These are phyloP conservation scores for Drosophila trapezifrons DNA, from an alignment of 1,140 invertebrate species.

Conservation along the genomic window DNA sequence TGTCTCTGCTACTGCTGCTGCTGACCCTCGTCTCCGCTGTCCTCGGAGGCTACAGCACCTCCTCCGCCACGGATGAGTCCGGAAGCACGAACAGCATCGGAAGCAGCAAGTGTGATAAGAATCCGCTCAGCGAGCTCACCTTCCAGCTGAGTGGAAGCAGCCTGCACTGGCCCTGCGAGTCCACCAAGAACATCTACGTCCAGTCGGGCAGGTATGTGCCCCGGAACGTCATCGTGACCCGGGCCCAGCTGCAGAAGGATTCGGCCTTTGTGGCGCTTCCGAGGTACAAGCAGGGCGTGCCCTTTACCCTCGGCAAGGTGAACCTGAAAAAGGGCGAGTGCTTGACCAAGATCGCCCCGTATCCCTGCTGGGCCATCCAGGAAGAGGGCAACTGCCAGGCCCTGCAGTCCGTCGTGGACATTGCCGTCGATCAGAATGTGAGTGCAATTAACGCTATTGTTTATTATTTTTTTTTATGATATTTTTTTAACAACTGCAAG, in stretches of 20 bases:
- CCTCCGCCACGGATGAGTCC: constrained; percentile 21
- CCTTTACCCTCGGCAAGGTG: constrained; percentile 87
- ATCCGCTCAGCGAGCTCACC: constrained; percentile 74
- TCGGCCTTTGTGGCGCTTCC: constrained; percentile 86
- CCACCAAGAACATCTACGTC: constrained; percentile 86
- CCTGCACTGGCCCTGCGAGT: constrained; percentile 86
- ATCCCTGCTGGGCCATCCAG: constrained; percentile 87
- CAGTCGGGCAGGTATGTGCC: constrained; percentile 86
- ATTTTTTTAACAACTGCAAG: constrained; percentile 2
- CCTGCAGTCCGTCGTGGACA: constrained; percentile 87
- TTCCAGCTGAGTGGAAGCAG: constrained; percentile 85
- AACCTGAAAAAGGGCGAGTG: constrained; percentile 85
- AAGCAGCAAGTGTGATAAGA: constrained; percentile 64
- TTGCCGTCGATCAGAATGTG: constrained; percentile 85
- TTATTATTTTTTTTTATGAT: not conserved
- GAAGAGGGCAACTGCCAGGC: constrained; percentile 87
- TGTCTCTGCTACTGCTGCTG: constrained; percentile 26
- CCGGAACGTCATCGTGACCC: constrained; percentile 87
- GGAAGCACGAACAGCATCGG: constrained; percentile 45
- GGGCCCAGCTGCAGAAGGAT: constrained; percentile 86
- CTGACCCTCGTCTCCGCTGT: constrained; percentile 2
- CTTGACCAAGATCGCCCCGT: constrained; percentile 85
- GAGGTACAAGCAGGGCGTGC: constrained; percentile 86
- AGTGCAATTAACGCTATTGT: constrained; percentile 63
- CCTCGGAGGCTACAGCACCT: constrained; percentile 43